Evolutionary conservation across 2,888 invertebrate genomes (phyloP).

Genomic region (Cacoxenus indagator): DNA sequence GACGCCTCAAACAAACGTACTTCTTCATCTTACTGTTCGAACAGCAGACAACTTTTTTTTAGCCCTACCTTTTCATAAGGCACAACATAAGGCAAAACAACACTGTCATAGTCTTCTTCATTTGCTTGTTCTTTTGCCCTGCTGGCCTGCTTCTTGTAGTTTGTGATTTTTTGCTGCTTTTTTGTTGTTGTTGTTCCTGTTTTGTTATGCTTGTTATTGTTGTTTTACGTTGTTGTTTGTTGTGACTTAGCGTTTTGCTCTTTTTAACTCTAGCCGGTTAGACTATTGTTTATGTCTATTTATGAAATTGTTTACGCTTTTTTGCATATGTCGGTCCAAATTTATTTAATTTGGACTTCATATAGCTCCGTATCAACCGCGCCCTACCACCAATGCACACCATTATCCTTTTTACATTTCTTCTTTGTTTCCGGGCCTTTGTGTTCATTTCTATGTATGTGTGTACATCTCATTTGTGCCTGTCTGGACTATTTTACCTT

Average conservation of each 20-base stretch:
- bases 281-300: constrained; percentile 30
- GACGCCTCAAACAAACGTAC: too few species aligned
- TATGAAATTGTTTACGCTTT: constrained; percentile 56
- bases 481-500: too few species aligned
- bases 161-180: background rate
- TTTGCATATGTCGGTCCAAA: constrained; percentile 57
- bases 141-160: background rate
- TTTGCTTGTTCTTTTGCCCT: background rate
- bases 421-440: too few species aligned
- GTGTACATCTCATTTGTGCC: too few species aligned
- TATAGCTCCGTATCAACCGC: background rate
- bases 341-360: constrained; percentile 51
- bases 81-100: too few species aligned
- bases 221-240: constrained; percentile 8
- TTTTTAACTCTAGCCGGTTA: too few species aligned
- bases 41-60: too few species aligned
- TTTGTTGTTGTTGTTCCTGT: background rate
- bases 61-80: too few species aligned
- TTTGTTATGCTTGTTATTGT: background rate
- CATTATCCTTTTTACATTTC: too few species aligned
- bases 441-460: too few species aligned
- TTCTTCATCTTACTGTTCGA: too few species aligned
- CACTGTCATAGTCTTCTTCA: too few species aligned
- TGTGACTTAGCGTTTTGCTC: constrained; percentile 10
- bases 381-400: constrained; percentile 41